Conservation (phyloP, 2,113 vertebrate genomes). For the Cyprinodon variegatus region DNA sequence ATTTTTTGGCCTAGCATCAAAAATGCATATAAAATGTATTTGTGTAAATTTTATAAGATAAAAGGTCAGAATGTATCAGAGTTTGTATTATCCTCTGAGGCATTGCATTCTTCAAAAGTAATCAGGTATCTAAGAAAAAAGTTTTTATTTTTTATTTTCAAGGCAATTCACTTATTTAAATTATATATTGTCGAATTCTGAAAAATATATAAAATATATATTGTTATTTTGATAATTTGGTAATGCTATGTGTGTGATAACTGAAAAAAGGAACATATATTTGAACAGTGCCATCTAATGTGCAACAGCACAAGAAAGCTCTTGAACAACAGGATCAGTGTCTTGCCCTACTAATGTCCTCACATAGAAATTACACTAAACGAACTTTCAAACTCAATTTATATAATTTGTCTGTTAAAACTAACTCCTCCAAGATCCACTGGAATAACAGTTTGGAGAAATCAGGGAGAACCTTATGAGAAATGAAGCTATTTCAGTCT, state of each 20-base stretch:
- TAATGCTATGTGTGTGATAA: conserved; percentile 26
- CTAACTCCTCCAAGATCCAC: conserved; percentile 72
- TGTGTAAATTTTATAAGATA: no score
- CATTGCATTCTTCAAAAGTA: no score
- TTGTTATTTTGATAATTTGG: conserved; percentile 36
- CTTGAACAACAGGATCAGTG: conserved; percentile 95
- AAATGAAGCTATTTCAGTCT: conserved; percentile 75
- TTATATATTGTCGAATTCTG: conserved; percentile 41
- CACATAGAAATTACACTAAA: not conserved
- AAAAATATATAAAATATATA: conserved; percentile 6
- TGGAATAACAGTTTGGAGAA: conserved; percentile 67
- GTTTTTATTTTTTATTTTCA: conserved; percentile 18
- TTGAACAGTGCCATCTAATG: conserved; percentile 86
- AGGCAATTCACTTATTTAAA: conserved; percentile 49
- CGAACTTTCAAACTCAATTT: conserved; percentile 71
- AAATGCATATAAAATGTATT: no score
- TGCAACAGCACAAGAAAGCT: conserved; percentile 95
- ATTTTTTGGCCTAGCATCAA: no score
- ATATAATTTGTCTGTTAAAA: conserved; percentile 67
- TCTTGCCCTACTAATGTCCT: conserved; percentile 98
- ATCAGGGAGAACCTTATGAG: conserved; percentile 68
- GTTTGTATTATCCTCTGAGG: no score
- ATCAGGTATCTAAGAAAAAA: no score
- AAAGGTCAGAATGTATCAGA: no score
- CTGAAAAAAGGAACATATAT: not conserved